These are phyloP conservation scores for Cephus runcator DNA, from an alignment of 2,888 invertebrate genomes.

Conservation along the genomic window DNA sequence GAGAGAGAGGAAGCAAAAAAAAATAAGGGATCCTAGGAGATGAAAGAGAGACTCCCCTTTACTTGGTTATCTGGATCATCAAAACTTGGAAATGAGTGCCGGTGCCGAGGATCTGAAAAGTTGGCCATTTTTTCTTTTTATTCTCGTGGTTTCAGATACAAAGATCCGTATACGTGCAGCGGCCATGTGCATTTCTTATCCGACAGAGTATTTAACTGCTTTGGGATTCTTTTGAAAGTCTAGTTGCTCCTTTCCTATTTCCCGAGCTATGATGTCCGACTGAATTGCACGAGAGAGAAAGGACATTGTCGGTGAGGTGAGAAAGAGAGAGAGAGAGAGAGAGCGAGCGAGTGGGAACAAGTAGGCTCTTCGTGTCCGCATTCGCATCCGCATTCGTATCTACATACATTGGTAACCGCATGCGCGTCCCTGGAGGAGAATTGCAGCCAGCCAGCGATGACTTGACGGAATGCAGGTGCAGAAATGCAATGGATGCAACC, in stretches of 20 bases:
- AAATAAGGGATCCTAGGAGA: background rate
- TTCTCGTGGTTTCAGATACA: background rate
- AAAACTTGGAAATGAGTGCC: background rate
- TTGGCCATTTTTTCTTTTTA: background rate
- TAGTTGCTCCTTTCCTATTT: background rate
- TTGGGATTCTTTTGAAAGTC: background rate
- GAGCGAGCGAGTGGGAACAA: constrained; percentile 13
- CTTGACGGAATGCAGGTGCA: background rate
- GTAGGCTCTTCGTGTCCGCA: background rate
- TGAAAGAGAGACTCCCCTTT: background rate
- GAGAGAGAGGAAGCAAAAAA: background rate
- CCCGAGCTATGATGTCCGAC: background rate
- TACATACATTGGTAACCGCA: background rate
- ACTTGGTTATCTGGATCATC: background rate
- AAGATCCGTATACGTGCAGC: background rate
- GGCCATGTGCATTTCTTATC: background rate
- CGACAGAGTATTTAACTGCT: background rate
- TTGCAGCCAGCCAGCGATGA: background rate
- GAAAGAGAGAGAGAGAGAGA: constrained; percentile 10
- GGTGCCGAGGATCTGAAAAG: background rate
- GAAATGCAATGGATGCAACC: background rate
- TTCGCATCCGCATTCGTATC: background rate
- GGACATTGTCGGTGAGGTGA: background rate
- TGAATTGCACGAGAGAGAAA: background rate
- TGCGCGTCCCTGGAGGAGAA: background rate